phyloP scores from a whole-genome alignment of 2,888 invertebrate genomes.

The Xylocampa areola region DNA sequence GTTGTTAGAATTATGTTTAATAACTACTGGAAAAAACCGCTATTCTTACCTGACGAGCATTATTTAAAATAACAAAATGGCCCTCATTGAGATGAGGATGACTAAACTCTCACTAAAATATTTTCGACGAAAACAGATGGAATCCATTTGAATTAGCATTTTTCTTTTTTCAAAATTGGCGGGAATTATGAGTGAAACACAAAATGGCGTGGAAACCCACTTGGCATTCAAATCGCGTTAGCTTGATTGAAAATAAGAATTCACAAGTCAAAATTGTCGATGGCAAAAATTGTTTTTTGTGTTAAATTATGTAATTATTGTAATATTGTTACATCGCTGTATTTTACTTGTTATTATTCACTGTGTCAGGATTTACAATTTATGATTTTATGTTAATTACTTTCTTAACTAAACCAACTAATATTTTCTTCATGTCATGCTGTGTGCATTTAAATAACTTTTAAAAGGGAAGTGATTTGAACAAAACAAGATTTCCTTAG shows the following conservation, averaged over 20 bases:
- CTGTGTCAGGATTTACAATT: slow-evolving; percentile 15
- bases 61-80: slow-evolving; percentile 51
- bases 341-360: slow-evolving; percentile 17
- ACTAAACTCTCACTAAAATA: slow-evolving; percentile 43
- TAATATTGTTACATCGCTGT: slow-evolving; percentile 22
- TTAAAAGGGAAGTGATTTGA: too few relatives aligned
- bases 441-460: too few relatives aligned
- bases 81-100: too few relatives aligned
- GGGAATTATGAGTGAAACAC: slow-evolving; percentile 60
- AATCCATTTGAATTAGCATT: slow-evolving; percentile 59
- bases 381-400: slow-evolving; percentile 20
- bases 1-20: too few relatives aligned
- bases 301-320: slow-evolving; percentile 54
- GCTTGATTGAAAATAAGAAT: slow-evolving; percentile 65
- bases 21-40: too few relatives aligned
- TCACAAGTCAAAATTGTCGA: slow-evolving; percentile 58
- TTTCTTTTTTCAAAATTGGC: slow-evolving; percentile 48
- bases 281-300: slow-evolving; percentile 46
- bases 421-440: too few relatives aligned
- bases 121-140: slow-evolving; percentile 57
- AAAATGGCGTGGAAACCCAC: slow-evolving; percentile 54
- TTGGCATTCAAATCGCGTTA: slow-evolving; percentile 63
- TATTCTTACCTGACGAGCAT: slow-evolving; percentile 41
- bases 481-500: too few relatives aligned
- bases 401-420: slow-evolving; percentile 2